Percentiles rank a stretch among this genome's conserved stretches.
phyloP scores from a whole-genome alignment of 2,113 vertebrate genomes.

The Burhinus oedicnemus region DNA sequence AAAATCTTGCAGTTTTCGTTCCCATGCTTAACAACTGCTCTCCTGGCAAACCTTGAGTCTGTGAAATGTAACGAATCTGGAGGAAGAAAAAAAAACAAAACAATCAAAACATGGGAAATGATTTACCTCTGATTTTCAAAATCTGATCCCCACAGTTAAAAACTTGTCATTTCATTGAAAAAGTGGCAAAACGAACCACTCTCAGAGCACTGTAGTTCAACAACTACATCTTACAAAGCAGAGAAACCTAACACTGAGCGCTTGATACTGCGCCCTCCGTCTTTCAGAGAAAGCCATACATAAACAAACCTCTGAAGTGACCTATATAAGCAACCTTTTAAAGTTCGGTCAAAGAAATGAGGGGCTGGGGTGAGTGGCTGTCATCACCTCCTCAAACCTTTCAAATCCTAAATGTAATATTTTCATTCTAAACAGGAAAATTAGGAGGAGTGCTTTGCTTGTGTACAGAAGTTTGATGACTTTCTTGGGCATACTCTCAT shows the following conservation, averaged over 20 bases:
- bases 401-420: background rate
- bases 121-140: background rate
- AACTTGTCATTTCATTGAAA: background rate
- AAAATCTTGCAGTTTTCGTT: conserved; percentile 92
- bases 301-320: background rate
- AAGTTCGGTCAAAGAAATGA: background rate
- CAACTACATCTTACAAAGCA: background rate
- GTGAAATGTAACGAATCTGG: conserved; percentile 99
- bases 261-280: background rate
- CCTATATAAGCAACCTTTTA: background rate
- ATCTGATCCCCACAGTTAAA: background rate
- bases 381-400: background rate
- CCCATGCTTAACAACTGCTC: conserved; percentile 93
- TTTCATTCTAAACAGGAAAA: background rate
- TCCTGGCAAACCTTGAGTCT: conserved; percentile 96
- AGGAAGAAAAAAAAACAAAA: background rate
- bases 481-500: background rate
- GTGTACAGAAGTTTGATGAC: rapidly evolving
- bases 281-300: background rate
- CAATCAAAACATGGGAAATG: background rate
- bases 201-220: rapidly evolving
- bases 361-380: background rate
- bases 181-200: background rate
- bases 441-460: background rate
- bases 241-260: background rate